Percentiles rank a stretch among this genome's conserved stretches.
Conservation (phyloP, 2,113 vertebrate species). For the Falco punctatus region DNA sequence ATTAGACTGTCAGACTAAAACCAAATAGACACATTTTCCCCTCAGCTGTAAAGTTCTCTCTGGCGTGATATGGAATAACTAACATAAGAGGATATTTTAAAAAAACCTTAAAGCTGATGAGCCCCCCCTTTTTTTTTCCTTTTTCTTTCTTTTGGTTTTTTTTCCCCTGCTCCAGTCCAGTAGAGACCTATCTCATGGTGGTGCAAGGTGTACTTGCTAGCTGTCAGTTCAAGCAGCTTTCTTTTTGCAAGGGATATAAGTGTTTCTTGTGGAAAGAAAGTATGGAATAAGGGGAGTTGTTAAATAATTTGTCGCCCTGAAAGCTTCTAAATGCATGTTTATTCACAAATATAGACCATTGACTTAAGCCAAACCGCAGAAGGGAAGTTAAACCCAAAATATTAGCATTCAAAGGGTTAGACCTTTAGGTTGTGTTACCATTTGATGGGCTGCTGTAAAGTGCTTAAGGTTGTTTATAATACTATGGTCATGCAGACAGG, state of each 20-base stretch:
- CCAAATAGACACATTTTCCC: neutral
- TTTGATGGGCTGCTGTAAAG: neutral
- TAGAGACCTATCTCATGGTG: neutral
- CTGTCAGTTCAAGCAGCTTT: neutral
- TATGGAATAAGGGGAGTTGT: neutral
- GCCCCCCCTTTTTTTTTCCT: too few species aligned
- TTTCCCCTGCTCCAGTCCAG: accelerated
- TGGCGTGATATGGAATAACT: neutral
- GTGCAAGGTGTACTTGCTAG: neutral
- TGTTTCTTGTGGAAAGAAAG: neutral
- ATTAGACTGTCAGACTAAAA: neutral
- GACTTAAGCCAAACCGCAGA: neutral
- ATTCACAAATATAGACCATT: neutral
- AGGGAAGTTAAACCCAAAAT: neutral
- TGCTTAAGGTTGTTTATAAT: neutral
- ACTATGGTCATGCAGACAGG: neutral
- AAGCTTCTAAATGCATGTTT: neutral
- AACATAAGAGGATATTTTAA: neutral
- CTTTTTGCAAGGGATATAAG: neutral
- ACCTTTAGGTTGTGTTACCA: neutral
- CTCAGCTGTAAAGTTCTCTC: neutral
- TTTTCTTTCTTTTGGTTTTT: too few species aligned
- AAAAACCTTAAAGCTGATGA: neutral
- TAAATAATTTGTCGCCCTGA: neutral
- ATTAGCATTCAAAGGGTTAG: neutral